Evolutionary conservation across 64 coral and sea anemone species (phyloP), one percentile per base, ranked within the genome.

Genomic region (Pocillopora damicornis): DNA sequence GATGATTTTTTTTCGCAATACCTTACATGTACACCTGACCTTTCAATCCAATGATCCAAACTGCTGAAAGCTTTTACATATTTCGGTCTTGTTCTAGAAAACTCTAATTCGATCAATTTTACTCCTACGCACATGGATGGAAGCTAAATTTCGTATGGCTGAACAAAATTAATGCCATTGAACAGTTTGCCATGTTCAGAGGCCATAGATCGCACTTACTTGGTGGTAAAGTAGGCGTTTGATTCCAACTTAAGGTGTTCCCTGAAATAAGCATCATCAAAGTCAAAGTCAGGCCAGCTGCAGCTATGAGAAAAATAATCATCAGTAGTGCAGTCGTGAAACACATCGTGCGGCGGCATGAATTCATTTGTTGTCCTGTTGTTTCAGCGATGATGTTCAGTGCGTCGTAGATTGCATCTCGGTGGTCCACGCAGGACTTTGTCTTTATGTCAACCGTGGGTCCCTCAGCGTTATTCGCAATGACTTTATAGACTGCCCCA

Each of bases 321-420:
- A 73, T 37, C 13, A 73, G 64, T 14, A 85, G 35, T 65, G 72
- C 67, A 30, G 63, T 23, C 36, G 58, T 51, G 5, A 71, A 22
- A 13, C 26, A 73, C 81, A 85, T 58, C 81, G 25, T 72, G 38
- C 65, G 81, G 13, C 64, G 63, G 1, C 69, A 42, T 73, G 58
- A 5, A 45, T 57, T 42, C 22, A 85, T 85, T 73, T 85, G 81
- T 15, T 85, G 81, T 58, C 26, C 63, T 9, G 35, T 73, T 57
- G 64, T 37, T 35, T 82, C 35, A 17, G 80, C 35, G 15, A 82
- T 66, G 14, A 62, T 80, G 16, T 34, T 35, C 61, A 67, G 13
- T 0, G 81, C 69, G 8, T 73, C 63, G 81, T 85, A 58, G 16
- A 73, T 42, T 51, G 37, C 17, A 64, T 85, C 81, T 0, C 15